These are phyloP conservation scores for Leucoptera coffeella DNA, from an alignment of 2,888 invertebrate genomes.

Conservation along the genomic window DNA sequence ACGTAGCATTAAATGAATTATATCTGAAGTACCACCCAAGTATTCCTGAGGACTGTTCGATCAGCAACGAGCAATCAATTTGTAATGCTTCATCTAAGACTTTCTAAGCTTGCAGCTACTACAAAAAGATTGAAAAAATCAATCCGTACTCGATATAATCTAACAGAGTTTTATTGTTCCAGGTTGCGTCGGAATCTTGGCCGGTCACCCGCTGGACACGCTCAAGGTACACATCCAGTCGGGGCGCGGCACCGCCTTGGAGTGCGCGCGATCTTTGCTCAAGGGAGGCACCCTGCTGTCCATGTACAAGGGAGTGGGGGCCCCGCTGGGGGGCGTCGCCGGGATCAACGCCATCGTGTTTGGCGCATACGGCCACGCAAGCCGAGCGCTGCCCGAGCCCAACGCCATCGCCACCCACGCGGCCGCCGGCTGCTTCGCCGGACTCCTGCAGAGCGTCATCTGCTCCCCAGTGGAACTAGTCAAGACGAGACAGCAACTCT, in stretches of 20 bases:
- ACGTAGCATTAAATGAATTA: too few relatives aligned
- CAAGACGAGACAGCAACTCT: slow-evolving; percentile 82
- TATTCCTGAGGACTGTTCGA: too few relatives aligned
- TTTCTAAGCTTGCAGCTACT: too few relatives aligned
- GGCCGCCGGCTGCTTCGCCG: slow-evolving; percentile 74
- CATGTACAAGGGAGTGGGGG: slow-evolving; percentile 83
- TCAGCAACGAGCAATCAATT: too few relatives aligned
- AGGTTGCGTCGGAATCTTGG: slow-evolving; percentile 87
- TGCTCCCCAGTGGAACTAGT: slow-evolving; percentile 88
- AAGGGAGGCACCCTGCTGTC: slow-evolving; percentile 71
- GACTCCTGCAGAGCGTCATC: slow-evolving; percentile 76
- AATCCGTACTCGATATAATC: too few relatives aligned
- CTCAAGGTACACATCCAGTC: slow-evolving; percentile 84
- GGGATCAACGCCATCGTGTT: slow-evolving; percentile 90
- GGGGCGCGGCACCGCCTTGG: slow-evolving; percentile 60
- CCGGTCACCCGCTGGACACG: slow-evolving; percentile 90
- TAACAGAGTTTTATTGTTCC: slow-evolving; percentile 10
- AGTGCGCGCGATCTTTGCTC: slow-evolving; percentile 70
- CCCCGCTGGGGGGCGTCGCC: slow-evolving; percentile 85
- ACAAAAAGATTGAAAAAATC: too few relatives aligned
- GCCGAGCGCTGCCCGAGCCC: slow-evolving; percentile 58
- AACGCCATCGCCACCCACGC: slow-evolving; percentile 62
- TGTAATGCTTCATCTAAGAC: too few relatives aligned
- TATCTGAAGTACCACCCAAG: too few relatives aligned
- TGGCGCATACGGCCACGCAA: slow-evolving; percentile 86